A percentile compares a stretch with the other conserved stretches of the same genome.
These are phyloP conservation scores for Dendrolimus punctatus DNA, from an alignment of 1,140 invertebrate genomes.

Conservation along the genomic window DNA sequence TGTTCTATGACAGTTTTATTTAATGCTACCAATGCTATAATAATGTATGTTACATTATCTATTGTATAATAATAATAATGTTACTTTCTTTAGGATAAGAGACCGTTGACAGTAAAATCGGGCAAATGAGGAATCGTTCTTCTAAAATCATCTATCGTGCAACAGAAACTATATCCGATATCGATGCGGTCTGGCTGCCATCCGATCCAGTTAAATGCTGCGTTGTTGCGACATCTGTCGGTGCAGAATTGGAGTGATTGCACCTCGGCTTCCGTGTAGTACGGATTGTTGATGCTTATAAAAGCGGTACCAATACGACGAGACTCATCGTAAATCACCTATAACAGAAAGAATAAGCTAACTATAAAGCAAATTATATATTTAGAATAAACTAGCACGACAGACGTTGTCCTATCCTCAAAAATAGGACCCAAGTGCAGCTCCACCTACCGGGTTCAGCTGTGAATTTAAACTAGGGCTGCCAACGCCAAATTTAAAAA, in stretches of 20 bases:
- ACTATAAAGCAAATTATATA: not conserved
- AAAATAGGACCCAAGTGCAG: no score
- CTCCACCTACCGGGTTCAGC: no score
- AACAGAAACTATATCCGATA: conserved; percentile 78
- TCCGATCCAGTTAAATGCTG: conserved; percentile 71
- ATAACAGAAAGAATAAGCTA: conserved; percentile 5
- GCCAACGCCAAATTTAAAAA: no score
- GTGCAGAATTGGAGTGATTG: conserved; percentile 71
- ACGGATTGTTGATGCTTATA: conserved; percentile 78
- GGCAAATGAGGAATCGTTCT: conserved; percentile 70
- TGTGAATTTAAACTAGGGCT: no score
- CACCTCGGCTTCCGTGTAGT: conserved; percentile 53
- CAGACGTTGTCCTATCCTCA: no score
- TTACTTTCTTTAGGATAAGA: conserved; percentile 34
- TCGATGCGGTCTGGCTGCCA: conserved; percentile 66
- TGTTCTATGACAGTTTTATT: no score
- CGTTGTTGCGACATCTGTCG: conserved; percentile 69
- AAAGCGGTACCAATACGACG: conserved; percentile 72
- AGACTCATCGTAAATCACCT: conserved; percentile 73
- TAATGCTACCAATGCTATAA: no score
- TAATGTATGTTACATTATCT: not conserved
- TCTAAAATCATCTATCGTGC: conserved; percentile 74
- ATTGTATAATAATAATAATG: not conserved
- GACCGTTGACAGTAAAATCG: conserved; percentile 50
- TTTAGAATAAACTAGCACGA: not conserved